Percentiles rank a stretch among this genome's conserved stretches.
phyloP scores from a whole-genome alignment of 2,113 vertebrate genomes.

The Dendrocopos noguchii region DNA sequence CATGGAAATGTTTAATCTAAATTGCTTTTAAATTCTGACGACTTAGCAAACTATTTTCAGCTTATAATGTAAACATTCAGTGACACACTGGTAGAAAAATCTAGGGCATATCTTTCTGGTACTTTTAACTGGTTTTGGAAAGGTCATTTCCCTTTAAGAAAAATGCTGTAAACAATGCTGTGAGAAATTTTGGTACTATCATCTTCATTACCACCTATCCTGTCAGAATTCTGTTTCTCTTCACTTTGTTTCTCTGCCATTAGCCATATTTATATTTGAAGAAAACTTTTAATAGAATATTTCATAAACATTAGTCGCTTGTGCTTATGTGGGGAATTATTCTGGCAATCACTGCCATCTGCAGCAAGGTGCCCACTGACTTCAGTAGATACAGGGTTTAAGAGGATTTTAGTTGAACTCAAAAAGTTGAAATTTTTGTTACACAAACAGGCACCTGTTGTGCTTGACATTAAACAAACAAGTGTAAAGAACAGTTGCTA shows the following conservation, averaged over 20 bases:
- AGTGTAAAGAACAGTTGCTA: background rate
- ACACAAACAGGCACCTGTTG: background rate
- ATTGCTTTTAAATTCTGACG: slow-evolving; percentile 67
- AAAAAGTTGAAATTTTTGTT: background rate
- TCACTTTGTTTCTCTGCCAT: background rate
- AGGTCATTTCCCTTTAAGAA: background rate
- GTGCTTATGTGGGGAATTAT: background rate
- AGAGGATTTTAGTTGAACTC: background rate
- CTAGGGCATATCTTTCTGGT: slow-evolving; percentile 39
- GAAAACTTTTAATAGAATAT: background rate
- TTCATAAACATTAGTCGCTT: background rate
- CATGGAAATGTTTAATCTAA: slow-evolving; percentile 70
- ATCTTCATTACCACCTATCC: background rate
- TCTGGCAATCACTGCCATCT: background rate
- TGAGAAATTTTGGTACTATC: background rate
- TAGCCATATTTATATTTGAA: background rate
- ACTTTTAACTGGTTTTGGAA: slow-evolving; percentile 1
- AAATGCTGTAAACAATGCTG: background rate
- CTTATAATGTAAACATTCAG: slow-evolving; percentile 56
- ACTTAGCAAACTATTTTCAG: slow-evolving; percentile 71
- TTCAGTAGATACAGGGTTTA: background rate
- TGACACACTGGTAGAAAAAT: slow-evolving; percentile 13
- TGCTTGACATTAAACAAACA: background rate
- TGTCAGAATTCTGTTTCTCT: background rate
- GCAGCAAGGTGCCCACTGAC: background rate